phyloP scores from a whole-genome alignment of 1,140 invertebrate genomes.

The Drosophila ananassae region DNA sequence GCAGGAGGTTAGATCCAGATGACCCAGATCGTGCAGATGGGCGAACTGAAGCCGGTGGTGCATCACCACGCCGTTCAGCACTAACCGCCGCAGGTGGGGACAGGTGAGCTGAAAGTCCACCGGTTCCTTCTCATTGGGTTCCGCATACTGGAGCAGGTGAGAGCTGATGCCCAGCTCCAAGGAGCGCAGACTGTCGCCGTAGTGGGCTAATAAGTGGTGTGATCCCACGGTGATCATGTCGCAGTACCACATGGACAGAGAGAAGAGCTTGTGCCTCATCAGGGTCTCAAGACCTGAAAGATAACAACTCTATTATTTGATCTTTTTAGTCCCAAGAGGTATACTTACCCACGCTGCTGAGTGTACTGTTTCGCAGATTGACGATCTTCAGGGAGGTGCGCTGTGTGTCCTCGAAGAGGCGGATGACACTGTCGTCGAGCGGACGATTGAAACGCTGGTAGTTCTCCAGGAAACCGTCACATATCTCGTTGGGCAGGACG shows the following conservation, averaged over 20 bases:
- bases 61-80: conserved; percentile 85
- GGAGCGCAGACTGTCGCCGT: conserved; percentile 84
- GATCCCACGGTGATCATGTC: conserved; percentile 86
- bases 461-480: conserved; percentile 88
- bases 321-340: neutral
- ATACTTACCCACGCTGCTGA: conserved; percentile 85
- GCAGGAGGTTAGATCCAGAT: conserved; percentile 92
- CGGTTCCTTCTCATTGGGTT: conserved; percentile 77
- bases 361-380: conserved; percentile 88
- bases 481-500: conserved; percentile 83
- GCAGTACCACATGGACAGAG: conserved; percentile 91
- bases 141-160: conserved; percentile 81
- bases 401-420: conserved; percentile 88
- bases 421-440: conserved; percentile 88
- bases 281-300: conserved; percentile 86
- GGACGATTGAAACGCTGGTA: conserved; percentile 86
- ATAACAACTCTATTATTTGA: neutral
- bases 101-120: conserved; percentile 86
- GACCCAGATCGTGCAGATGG: conserved; percentile 87
- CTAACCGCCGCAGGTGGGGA: conserved; percentile 87
- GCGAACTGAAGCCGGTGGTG: conserved; percentile 77
- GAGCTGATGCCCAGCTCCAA: conserved; percentile 84
- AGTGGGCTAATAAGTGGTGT: conserved; percentile 82
- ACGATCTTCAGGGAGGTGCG: conserved; percentile 89
- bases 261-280: conserved; percentile 88